Evolutionary conservation across 2,888 invertebrate species (phyloP).

Genomic region (Leptinotarsa haldemani): DNA sequence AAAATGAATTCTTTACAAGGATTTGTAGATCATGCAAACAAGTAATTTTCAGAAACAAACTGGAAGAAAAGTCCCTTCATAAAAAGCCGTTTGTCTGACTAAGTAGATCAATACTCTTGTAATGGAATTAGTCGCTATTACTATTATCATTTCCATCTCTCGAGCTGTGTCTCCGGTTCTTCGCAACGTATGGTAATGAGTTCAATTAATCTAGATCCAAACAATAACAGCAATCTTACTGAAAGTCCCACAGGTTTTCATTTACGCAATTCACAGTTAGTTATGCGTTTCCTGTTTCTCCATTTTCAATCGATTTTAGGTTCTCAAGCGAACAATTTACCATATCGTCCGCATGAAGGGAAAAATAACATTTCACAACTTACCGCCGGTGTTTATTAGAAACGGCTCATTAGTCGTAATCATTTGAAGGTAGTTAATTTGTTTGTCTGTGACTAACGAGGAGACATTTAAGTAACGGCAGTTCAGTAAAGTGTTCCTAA

Average conservation of each 20-base stretch:
- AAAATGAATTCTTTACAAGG: no score
- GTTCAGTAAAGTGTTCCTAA: background rate
- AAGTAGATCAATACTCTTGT: background rate
- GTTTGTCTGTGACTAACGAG: slow-evolving; percentile 4
- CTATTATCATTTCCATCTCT: background rate
- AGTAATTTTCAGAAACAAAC: no score
- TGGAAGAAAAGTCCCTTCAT: no score
- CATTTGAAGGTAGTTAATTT: slow-evolving; percentile 6
- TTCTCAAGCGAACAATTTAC: background rate
- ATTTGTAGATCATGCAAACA: no score
- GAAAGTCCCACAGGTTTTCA: slow-evolving; percentile 9
- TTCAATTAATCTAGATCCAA: background rate
- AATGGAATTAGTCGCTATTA: background rate
- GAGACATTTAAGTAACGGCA: background rate
- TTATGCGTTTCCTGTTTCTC: slow-evolving; percentile 2
- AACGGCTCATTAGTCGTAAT: background rate
- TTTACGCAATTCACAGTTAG: slow-evolving; percentile 4
- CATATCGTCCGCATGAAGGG: background rate
- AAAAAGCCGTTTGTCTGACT: background rate
- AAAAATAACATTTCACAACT: slow-evolving; percentile 2
- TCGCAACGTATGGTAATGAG: background rate
- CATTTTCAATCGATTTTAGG: background rate
- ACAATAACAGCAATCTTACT: background rate
- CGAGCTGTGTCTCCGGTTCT: background rate
- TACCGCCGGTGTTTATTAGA: background rate